Evolutionary conservation across 2,888 invertebrate species (phyloP), one percentile per base, ranked within the genome.

Genomic region (Belgica antarctica): DNA sequence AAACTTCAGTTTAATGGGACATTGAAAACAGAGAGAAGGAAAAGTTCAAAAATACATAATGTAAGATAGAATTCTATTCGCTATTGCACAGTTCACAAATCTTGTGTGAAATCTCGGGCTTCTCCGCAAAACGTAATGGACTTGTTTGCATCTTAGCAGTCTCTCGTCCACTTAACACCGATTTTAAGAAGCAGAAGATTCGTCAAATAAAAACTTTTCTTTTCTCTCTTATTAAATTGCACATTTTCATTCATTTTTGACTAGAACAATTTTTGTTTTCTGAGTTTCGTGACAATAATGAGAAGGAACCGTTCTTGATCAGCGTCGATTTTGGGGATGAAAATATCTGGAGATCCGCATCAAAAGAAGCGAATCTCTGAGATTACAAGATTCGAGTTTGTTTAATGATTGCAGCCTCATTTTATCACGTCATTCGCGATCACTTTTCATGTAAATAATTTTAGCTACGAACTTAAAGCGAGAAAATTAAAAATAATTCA

Each of bases 161-260:
- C 12, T 12, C 5, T 31, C 34, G 34, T 31, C 12, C 34, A 31
- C 34, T 31, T n/a, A 31, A 31, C 34, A n/a, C n/a, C n/a, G n/a
- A n/a, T n/a, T n/a, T n/a, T n/a, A n/a, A n/a, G n/a, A n/a, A n/a
- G n/a, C n/a, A n/a, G n/a, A n/a, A n/a, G n/a, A n/a, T 22, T 22
- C 17, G 3, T 52, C 22, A 8, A 46, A 52, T 22, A 7, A 52
- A 52, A 52, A 52, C 4, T 5, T 52, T 22, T 41, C 41, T 12
- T 41, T 41, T 41, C 19, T 22, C 12, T 62, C 34, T 19, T 24
- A 31, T 57, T 68, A 68, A 68, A 68, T 68, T 68, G 68, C 68
- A 68, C 68, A 68, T 68, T 57, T 31, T 47, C 27, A n/a, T n/a
- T n/a, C n/a, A 66, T 31, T 68, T 68, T 68, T 17, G 68, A 68